phyloP scores from a whole-genome alignment of 2,888 invertebrate species.

The Cheilosia urbana region DNA sequence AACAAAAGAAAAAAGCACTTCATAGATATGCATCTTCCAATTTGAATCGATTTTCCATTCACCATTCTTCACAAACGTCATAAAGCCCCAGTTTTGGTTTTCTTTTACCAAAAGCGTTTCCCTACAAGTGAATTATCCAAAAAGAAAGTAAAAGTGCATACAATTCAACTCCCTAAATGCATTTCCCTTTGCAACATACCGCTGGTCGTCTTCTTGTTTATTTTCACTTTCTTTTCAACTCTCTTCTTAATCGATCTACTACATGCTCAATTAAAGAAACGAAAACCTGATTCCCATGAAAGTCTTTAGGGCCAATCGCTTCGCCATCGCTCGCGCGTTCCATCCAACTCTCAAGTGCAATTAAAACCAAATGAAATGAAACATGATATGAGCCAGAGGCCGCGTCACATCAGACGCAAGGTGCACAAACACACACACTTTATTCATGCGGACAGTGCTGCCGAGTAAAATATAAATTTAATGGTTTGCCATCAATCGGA shows the following conservation, averaged over 20 bases:
- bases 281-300: conserved; percentile 55
- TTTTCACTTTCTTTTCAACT: conserved; percentile 69
- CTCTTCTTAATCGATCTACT: conserved; percentile 52
- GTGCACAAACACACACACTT: conserved; percentile 28
- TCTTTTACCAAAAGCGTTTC: background rate
- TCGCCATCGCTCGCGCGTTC: background rate
- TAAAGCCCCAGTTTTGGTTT: background rate
- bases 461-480: conserved; percentile 38
- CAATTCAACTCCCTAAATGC: conserved; percentile 20
- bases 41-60: background rate
- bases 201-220: background rate
- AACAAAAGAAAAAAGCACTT: too few species aligned
- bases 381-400: conserved; percentile 20
- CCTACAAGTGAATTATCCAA: conserved; percentile 7
- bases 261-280: conserved; percentile 41
- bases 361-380: conserved; percentile 35
- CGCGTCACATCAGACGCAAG: conserved; percentile 30
- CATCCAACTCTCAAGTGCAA: background rate
- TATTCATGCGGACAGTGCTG: conserved; percentile 19
- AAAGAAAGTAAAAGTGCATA: conserved; percentile 47
- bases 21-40: too few species aligned
- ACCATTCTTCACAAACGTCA: background rate
- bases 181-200: conserved; percentile 33
- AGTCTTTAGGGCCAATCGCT: conserved; percentile 54
- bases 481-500: conserved; percentile 58